Base-by-base conservation (phyloP, 2,888 invertebrate species). In the Cosmorhoe ocellata region DNA sequence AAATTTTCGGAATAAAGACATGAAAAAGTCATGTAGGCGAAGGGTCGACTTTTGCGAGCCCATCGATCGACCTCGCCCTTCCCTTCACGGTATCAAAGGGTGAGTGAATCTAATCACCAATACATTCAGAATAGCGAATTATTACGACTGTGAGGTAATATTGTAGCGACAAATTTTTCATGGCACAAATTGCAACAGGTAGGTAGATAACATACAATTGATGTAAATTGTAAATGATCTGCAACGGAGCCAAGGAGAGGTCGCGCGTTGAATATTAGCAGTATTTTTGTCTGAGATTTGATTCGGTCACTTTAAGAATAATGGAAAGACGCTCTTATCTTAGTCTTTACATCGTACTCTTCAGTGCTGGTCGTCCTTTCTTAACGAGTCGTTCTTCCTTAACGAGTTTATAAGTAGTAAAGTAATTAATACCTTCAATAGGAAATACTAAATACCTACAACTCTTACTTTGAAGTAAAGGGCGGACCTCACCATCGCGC, bases 161-260 rank as follows among this genome's bases (percentile, higher is more conserved):
- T 7, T 10, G 5, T 28, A 3, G 11, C 14, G n/a, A 9, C 4
- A 26, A 32, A 30, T 11, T 18, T 36, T 34, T 40, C 36, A 10
- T 10, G 24, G 13, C 27, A 33, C 27, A 31, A 30, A 37, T 28
- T 24, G 28, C 11, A 22, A 42, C 18, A 37, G 18, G 18, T 18
- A 18, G 18, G 18, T 18, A 14, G n/a, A n/a, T n/a, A n/a, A n/a
- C n/a, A 3, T 50, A 53, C 49, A 41, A 36, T 44, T 49, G 51
- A 59, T 59, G 58, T 60, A 54, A 61, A 36, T 63, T 37, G 34
- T 39, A 46, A 52, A 28, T 18, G 5, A 5, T 24, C 24, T 24
- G 24, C 22, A 68, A 63, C 52, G 46, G 63, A 66, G 60, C 37
- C 64, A 63, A 69, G 70, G 65, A 64, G 64, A 66, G 62, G 62